A percentile compares a stretch with the other conserved stretches of the same genome.
phyloP scores from a whole-genome alignment of 2,797 vertebrate genomes.

The Leptoclinus maculatus region DNA sequence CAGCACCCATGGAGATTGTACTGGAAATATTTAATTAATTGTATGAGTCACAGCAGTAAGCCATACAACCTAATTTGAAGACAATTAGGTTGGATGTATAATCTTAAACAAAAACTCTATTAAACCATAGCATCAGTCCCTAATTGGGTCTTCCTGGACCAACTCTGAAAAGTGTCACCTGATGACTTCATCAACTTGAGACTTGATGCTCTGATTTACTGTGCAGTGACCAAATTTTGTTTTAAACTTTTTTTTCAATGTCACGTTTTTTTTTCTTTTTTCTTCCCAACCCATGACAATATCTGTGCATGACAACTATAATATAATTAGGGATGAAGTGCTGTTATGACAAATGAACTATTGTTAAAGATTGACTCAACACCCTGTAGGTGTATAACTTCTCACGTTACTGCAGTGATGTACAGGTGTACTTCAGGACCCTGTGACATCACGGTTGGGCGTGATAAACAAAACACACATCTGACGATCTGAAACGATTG shows the following conservation, averaged over 20 bases:
- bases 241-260: not conserved
- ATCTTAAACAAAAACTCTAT: not conserved
- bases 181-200: not conserved
- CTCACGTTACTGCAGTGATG: not conserved
- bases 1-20: slow-evolving; percentile 16
- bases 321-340: no score
- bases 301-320: not conserved
- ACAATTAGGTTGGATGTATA: slow-evolving; percentile 14
- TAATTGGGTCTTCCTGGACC: not conserved
- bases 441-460: not conserved
- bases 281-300: not conserved
- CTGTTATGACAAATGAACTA: not conserved
- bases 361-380: not conserved
- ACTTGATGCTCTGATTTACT: not conserved
- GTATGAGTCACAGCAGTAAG: not conserved
- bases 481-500: not conserved
- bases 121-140: not conserved
- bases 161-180: not conserved
- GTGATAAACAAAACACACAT: not conserved
- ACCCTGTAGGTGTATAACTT: not conserved
- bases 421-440: not conserved
- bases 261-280: not conserved
- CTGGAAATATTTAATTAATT: not conserved
- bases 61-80: not conserved
- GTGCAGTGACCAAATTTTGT: not conserved